These are phyloP conservation scores for Parazoanthus swiftii DNA, from an alignment of 92 coral and sea anemone genomes.

Conservation along the genomic window DNA sequence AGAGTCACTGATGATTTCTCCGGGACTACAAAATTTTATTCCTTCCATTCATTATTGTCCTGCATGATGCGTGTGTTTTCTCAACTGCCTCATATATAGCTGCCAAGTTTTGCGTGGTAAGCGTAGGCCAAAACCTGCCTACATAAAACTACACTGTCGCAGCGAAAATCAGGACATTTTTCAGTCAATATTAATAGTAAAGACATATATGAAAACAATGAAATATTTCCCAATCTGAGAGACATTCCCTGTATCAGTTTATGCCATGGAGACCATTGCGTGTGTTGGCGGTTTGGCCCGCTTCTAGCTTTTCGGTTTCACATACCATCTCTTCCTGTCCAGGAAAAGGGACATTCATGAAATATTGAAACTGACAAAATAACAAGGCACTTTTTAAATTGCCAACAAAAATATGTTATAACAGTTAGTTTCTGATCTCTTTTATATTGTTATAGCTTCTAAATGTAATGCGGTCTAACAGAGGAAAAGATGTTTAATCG, in stretches of 20 bases:
- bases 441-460: neutral
- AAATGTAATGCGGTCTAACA: neutral
- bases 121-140: too few species aligned
- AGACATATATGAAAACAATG: neutral
- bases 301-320: neutral
- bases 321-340: slow-evolving; percentile 34
- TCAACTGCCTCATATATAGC: too few species aligned
- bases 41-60: too few species aligned
- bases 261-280: neutral
- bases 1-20: too few species aligned
- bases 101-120: too few species aligned
- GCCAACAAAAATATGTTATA: neutral
- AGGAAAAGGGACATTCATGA: neutral
- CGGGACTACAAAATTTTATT: too few species aligned
- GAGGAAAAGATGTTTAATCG: slow-evolving; percentile 38
- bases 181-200: neutral
- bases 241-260: neutral
- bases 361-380: neutral
- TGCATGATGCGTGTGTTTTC: too few species aligned
- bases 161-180: too few species aligned
- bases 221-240: neutral
- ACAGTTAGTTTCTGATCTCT: neutral
- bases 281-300: slow-evolving; percentile 33
- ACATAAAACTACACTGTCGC: too few species aligned
- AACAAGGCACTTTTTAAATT: neutral